These are phyloP conservation scores for Phymanthus crucifer DNA, from an alignment of 92 coral and sea anemone species.

Conservation along the genomic window DNA sequence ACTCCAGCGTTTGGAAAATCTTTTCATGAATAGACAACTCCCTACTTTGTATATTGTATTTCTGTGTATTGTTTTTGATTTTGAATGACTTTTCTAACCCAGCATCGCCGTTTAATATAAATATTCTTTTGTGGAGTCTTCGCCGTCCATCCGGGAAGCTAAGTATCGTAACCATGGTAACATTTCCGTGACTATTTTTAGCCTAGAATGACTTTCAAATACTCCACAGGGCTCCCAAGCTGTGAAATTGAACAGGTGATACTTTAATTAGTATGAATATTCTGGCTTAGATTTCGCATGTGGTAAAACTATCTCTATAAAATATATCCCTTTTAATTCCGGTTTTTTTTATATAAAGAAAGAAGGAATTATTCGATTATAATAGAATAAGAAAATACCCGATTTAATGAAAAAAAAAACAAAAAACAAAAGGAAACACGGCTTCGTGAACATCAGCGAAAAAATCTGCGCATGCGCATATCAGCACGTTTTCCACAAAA, in stretches of 20 bases:
- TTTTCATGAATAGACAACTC: background rate
- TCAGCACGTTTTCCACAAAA: no score
- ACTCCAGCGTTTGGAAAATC: background rate
- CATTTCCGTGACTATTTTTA: slow-evolving; percentile 33
- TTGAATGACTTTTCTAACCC: background rate
- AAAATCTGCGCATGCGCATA: no score
- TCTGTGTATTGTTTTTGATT: background rate
- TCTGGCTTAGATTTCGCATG: no score
- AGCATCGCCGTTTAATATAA: background rate
- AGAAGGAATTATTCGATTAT: no score
- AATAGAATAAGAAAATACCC: no score
- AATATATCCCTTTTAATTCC: no score
- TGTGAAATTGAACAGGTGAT: background rate
- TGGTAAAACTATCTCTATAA: no score
- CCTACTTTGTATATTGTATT: background rate
- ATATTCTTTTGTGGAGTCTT: background rate
- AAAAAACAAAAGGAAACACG: no score
- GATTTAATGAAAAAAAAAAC: no score
- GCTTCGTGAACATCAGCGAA: no score
- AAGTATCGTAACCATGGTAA: slow-evolving; percentile 14
- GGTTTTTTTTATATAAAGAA: no score
- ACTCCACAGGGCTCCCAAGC: background rate
- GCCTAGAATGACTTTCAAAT: background rate
- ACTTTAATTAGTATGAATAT: no score
- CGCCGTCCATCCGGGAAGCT: slow-evolving; percentile 19